phyloP scores from a whole-genome alignment of 2,113 vertebrate species.

The Cisticola juncidis region DNA sequence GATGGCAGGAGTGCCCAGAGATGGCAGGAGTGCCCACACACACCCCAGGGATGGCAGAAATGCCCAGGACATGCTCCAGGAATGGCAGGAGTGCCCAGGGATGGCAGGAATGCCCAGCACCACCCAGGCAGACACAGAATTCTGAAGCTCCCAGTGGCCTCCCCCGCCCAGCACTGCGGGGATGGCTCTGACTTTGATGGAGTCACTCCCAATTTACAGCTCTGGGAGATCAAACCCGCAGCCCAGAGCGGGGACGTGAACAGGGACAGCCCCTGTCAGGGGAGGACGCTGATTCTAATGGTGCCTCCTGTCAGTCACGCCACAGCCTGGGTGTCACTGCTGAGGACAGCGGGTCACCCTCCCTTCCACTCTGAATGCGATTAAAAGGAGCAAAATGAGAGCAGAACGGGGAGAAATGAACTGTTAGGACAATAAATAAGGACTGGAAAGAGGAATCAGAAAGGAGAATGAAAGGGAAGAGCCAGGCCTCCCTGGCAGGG shows the following conservation, averaged over 20 bases:
- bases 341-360: not conserved
- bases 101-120: not conserved
- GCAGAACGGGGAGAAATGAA: not conserved
- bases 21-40: too few relatives aligned
- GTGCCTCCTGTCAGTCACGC: constrained; percentile 20
- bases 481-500: too few relatives aligned
- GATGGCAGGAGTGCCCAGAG: too few relatives aligned
- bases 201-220: constrained; percentile 56
- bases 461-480: not conserved
- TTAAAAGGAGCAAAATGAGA: constrained; percentile 34
- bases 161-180: not conserved
- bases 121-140: not conserved
- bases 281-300: constrained; percentile 9
- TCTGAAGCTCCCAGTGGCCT: not conserved
- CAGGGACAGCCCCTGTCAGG: not conserved
- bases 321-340: not conserved
- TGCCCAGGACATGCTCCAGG: not conserved
- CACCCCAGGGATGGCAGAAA: too few relatives aligned
- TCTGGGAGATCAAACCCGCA: constrained; percentile 15
- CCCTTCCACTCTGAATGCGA: not conserved
- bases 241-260: constrained; percentile 19
- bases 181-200: constrained; percentile 45
- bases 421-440: not conserved
- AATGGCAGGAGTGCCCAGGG: too few relatives aligned
- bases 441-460: not conserved